phyloP scores from a whole-genome alignment of 2,888 invertebrate species.

The Acanthosepion esculentum region DNA sequence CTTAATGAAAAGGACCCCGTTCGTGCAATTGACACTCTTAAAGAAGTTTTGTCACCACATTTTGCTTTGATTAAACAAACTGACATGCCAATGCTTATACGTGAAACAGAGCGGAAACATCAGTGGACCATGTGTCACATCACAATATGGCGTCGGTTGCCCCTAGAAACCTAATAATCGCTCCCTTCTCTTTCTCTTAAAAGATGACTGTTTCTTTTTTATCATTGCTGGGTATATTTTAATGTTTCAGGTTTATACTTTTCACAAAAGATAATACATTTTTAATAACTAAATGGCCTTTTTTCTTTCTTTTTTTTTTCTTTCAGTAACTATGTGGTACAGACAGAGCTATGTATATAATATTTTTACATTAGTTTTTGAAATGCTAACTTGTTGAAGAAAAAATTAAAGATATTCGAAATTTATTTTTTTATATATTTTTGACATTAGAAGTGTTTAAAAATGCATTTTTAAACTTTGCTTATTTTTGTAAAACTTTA shows the following conservation, averaged over 20 bases:
- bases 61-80: conserved; percentile 69
- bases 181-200: background rate
- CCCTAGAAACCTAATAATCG: background rate
- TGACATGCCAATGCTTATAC: conserved; percentile 73
- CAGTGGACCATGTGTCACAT: conserved; percentile 74
- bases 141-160: conserved; percentile 69
- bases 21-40: conserved; percentile 69
- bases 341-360: too few species aligned
- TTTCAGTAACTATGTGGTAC: too few species aligned
- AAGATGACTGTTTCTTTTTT: background rate
- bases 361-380: too few species aligned
- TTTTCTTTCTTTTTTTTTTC: background rate
- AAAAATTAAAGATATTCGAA: too few species aligned
- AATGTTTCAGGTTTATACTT: background rate
- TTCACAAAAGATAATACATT: conserved; percentile 18
- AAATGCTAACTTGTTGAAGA: too few species aligned
- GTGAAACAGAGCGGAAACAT: conserved; percentile 73
- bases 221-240: background rate
- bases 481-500: too few species aligned
- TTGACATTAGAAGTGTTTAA: too few species aligned
- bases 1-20: conserved; percentile 60
- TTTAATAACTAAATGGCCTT: background rate
- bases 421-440: too few species aligned
- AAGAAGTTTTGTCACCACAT: conserved; percentile 59
- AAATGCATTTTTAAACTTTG: too few species aligned